These are phyloP conservation scores for Dendroctonus ponderosae DNA, from an alignment of 1,140 invertebrate genomes.

Conservation along the genomic window DNA sequence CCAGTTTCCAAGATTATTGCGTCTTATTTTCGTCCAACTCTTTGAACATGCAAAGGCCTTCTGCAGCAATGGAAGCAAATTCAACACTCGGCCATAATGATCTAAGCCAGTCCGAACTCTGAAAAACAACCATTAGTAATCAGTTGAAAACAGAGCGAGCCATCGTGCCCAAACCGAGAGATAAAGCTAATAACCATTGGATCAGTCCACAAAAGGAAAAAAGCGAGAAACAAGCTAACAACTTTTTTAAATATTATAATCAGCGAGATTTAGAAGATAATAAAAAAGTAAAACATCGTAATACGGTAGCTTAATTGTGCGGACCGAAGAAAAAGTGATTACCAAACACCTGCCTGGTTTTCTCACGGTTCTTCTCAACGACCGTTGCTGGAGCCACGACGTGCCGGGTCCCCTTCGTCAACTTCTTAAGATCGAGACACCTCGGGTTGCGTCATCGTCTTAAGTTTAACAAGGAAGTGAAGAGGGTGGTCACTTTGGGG, in stretches of 20 bases:
- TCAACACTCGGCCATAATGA: constrained; percentile 1
- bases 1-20: too few species aligned
- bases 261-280: constrained; percentile 27
- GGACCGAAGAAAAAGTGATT: constrained; percentile 38
- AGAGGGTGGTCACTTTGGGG: too few species aligned
- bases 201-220: constrained; percentile 10
- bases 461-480: too few species aligned
- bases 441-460: too few species aligned
- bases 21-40: too few species aligned
- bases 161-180: background rate
- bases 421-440: too few species aligned
- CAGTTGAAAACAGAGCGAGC: background rate
- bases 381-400: constrained; percentile 7
- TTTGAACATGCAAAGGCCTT: too few species aligned
- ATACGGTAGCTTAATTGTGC: constrained; percentile 40
- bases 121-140: constrained; percentile 1
- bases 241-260: constrained; percentile 31
- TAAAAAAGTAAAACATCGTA: constrained; percentile 35
- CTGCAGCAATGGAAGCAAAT: too few species aligned
- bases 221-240: constrained; percentile 19
- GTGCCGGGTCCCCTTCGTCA: background rate
- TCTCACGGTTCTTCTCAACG: constrained; percentile 40
- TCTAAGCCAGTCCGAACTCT: background rate
- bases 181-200: background rate
- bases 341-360: constrained; percentile 43